Percentiles rank a stretch among this genome's conserved stretches.
Evolutionary conservation across 2,113 vertebrate species (phyloP).

Genomic region (Scatophagus argus): DNA sequence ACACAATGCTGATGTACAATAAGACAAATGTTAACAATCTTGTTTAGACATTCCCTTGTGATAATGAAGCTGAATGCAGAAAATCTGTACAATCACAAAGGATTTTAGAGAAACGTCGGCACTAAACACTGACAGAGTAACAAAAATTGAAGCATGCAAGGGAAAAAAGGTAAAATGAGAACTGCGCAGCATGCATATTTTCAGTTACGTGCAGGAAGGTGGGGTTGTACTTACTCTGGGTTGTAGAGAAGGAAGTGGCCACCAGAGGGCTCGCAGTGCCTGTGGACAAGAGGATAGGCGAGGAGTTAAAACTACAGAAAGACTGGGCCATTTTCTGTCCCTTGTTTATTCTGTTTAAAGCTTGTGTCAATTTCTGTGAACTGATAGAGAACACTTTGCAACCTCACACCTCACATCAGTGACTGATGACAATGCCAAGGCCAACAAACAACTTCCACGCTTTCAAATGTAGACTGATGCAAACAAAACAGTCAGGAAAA

Average conservation of each 20-base stretch:
- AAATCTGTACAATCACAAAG: constrained; percentile 33
- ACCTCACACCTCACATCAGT: neutral
- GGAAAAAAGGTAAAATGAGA: constrained; percentile 54
- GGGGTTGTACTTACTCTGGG: constrained; percentile 87
- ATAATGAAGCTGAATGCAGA: constrained; percentile 32
- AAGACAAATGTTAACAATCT: constrained; percentile 1
- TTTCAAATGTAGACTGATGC: neutral
- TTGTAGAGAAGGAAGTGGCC: constrained; percentile 88
- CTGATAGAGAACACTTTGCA: neutral
- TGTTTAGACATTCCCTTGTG: neutral
- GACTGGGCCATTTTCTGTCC: neutral
- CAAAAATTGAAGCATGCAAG: constrained; percentile 12
- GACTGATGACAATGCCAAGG: neutral
- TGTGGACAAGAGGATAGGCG: constrained; percentile 81
- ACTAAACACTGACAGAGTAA: constrained; percentile 45
- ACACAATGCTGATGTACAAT: constrained; percentile 8
- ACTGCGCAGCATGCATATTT: constrained; percentile 48
- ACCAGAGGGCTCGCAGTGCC: constrained; percentile 91
- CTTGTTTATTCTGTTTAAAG: constrained; percentile 28
- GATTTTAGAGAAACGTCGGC: constrained; percentile 30
- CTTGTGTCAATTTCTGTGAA: no score
- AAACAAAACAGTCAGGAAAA: no score
- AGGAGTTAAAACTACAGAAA: constrained; percentile 29
- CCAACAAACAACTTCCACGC: neutral
- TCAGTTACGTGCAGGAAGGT: constrained; percentile 46